phyloP scores from a whole-genome alignment of 2,888 invertebrate genomes.

The Lithophane socia region DNA sequence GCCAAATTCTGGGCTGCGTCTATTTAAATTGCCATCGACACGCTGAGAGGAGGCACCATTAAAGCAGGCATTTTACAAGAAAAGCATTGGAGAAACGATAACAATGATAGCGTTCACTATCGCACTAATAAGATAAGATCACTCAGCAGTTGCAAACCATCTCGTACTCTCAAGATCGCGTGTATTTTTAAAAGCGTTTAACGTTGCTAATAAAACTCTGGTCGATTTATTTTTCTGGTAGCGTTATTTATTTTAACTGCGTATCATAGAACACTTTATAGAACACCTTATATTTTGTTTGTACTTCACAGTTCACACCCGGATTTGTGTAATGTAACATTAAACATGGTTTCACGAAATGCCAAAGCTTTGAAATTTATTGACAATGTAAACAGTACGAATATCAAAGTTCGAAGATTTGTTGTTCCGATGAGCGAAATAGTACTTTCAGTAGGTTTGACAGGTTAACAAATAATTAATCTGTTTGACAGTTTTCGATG shows the following conservation, averaged over 20 bases:
- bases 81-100: background rate
- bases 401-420: background rate
- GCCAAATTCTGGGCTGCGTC: too few relatives aligned
- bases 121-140: background rate
- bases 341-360: constrained; percentile 29
- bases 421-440: constrained; percentile 11
- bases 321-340: constrained; percentile 42
- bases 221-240: constrained; percentile 52
- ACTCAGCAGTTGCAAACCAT: background rate
- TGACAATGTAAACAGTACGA: constrained; percentile 29
- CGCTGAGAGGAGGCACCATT: background rate
- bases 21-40: background rate
- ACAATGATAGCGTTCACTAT: background rate
- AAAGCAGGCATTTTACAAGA: background rate
- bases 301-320: constrained; percentile 38
- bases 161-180: background rate
- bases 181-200: constrained; percentile 53
- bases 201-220: constrained; percentile 44
- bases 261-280: constrained; percentile 51
- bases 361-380: constrained; percentile 32
- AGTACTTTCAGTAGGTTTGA: background rate
- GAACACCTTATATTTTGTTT: constrained; percentile 44
- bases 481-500: too few relatives aligned
- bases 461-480: too few relatives aligned
- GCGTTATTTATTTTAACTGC: constrained; percentile 59